A percentile compares a stretch with the other conserved stretches of the same genome.
These are phyloP conservation scores for Netelia melanura DNA, from an alignment of 2,888 invertebrate species.

Conservation along the genomic window DNA sequence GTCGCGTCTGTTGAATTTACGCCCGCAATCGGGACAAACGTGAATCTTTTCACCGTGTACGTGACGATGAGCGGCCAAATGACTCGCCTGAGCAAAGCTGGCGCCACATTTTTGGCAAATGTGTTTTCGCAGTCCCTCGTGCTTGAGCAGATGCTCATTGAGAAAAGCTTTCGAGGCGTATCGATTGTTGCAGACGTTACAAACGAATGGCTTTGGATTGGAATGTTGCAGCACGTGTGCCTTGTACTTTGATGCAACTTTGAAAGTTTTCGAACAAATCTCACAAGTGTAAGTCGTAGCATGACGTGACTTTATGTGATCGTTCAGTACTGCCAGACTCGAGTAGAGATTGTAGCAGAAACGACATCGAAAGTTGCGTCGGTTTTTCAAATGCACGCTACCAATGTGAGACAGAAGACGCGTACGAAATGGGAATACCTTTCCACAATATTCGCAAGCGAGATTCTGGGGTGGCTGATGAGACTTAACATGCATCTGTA, in stretches of 20 bases:
- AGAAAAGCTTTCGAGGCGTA: slow-evolving; percentile 84
- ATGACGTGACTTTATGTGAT: slow-evolving; percentile 82
- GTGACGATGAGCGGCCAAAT: slow-evolving; percentile 83
- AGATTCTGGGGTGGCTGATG: slow-evolving; percentile 83
- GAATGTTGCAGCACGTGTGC: slow-evolving; percentile 83
- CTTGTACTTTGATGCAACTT: slow-evolving; percentile 83
- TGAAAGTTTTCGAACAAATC: slow-evolving; percentile 82
- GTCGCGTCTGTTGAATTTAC: slow-evolving; percentile 83
- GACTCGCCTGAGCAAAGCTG: slow-evolving; percentile 83
- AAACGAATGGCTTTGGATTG: slow-evolving; percentile 83
- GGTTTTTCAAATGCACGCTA: slow-evolving; percentile 83
- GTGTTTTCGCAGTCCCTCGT: slow-evolving; percentile 83
- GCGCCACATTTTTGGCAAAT: slow-evolving; percentile 83
- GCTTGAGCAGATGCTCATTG: slow-evolving; percentile 83
- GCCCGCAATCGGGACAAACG: slow-evolving; percentile 83
- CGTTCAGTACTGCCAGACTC: slow-evolving; percentile 82
- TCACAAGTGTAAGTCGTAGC: slow-evolving; percentile 83
- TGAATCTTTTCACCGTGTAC: slow-evolving; percentile 83
- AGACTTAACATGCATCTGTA: slow-evolving; percentile 84
- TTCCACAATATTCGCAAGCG: slow-evolving; percentile 83
- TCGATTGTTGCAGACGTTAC: slow-evolving; percentile 82
- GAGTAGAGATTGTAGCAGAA: slow-evolving; percentile 84
- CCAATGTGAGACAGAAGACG: slow-evolving; percentile 82
- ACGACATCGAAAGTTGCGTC: slow-evolving; percentile 82
- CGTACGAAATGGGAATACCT: slow-evolving; percentile 83